phyloP scores from a whole-genome alignment of 1,140 invertebrate genomes.

The Drosophila tropicalis region DNA sequence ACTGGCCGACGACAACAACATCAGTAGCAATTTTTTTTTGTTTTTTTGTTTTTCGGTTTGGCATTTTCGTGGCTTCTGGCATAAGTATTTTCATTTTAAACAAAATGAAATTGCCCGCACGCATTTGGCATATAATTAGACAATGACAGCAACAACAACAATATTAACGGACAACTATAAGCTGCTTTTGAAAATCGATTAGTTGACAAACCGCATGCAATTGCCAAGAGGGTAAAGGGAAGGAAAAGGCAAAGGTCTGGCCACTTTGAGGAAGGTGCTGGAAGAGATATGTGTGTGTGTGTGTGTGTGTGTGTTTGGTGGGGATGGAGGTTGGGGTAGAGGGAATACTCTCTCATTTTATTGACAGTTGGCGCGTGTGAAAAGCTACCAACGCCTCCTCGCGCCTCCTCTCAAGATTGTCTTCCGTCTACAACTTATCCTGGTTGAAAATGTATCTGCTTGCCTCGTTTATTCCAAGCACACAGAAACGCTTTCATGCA shows the following conservation, averaged over 20 bases:
- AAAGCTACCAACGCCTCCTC: slow-evolving; percentile 15
- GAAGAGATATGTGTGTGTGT: not conserved
- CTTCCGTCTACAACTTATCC: not conserved
- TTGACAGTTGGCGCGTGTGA: slow-evolving; percentile 57
- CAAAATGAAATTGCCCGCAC: slow-evolving; percentile 72
- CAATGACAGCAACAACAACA: slow-evolving; percentile 18
- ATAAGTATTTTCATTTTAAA: slow-evolving; percentile 65
- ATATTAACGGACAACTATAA: slow-evolving; percentile 66
- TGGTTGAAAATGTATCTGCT: slow-evolving; percentile 30
- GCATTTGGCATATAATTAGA: slow-evolving; percentile 74
- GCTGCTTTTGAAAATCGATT: slow-evolving; percentile 69
- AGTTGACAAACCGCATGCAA: slow-evolving; percentile 47
- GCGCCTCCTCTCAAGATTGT: no score
- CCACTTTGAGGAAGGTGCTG: no score
- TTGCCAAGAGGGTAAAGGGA: not conserved
- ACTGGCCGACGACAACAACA: slow-evolving; percentile 7
- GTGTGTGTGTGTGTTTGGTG: not conserved
- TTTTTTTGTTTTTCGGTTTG: not conserved
- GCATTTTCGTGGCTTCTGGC: slow-evolving; percentile 50
- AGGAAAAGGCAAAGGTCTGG: not conserved
- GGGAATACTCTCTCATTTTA: slow-evolving; percentile 37
- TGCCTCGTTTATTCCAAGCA: slow-evolving; percentile 67
- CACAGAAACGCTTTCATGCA: slow-evolving; percentile 74
- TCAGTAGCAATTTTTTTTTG: not conserved
- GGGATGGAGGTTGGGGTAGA: no score